Evolutionary conservation across 2,113 vertebrate species (phyloP).

Genomic region (Poicephalus meyeri): DNA sequence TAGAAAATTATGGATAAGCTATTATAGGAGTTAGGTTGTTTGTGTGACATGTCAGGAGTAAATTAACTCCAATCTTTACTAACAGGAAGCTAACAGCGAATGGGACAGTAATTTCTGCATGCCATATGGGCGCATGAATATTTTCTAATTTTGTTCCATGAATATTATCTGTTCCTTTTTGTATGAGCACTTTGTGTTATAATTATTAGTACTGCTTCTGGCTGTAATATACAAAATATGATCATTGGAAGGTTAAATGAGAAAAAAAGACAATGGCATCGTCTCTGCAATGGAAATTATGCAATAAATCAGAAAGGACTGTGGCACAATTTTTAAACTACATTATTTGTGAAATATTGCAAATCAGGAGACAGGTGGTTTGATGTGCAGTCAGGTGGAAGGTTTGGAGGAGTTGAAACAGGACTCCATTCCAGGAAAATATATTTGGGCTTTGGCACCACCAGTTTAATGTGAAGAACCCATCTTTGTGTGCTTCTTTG

Average conservation of each 20-base stretch:
- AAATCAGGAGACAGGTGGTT: neutral
- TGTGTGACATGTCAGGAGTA: conserved; percentile 2
- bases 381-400: neutral
- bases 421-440: neutral
- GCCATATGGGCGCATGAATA: conserved; percentile 59
- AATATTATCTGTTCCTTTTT: conserved; percentile 50
- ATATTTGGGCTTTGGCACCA: neutral
- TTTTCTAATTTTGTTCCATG: conserved; percentile 60
- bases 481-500: neutral
- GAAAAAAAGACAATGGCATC: conserved; percentile 14
- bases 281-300: conserved; percentile 7
- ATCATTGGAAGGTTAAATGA: conserved; percentile 66
- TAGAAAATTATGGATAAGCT: neutral
- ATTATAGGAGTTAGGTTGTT: neutral
- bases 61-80: conserved; percentile 62
- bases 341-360: neutral
- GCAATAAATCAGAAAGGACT: conserved; percentile 22
- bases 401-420: neutral
- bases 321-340: conserved; percentile 18
- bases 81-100: conserved; percentile 44
- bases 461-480: neutral
- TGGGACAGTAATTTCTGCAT: conserved; percentile 57
- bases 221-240: conserved; percentile 60
- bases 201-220: conserved; percentile 57
- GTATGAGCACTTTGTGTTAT: conserved; percentile 46